Evolutionary conservation across 2,888 invertebrate genomes (phyloP).

Genomic region (Dinocampus coccinellae): DNA sequence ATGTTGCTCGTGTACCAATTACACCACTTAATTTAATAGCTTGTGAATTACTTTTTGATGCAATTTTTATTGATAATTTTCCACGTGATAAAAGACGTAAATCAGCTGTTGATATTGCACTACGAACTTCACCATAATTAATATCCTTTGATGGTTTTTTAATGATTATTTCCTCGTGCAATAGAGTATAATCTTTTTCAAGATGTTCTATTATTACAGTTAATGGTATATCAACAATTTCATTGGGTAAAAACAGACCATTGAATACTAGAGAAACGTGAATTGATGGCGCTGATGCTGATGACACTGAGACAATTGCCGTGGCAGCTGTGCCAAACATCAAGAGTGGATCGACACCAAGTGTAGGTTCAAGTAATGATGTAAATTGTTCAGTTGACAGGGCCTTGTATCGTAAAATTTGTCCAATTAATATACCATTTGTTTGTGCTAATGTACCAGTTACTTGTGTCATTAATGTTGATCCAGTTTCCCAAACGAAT

Average conservation of each 20-base stretch:
- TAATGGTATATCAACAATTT: slow-evolving; percentile 77
- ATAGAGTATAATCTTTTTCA: slow-evolving; percentile 80
- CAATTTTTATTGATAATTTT: slow-evolving; percentile 79
- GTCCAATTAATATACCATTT: slow-evolving; percentile 74
- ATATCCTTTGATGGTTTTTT: slow-evolving; percentile 82
- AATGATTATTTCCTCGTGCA: slow-evolving; percentile 78
- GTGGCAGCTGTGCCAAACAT: slow-evolving; percentile 84
- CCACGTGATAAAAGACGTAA: slow-evolving; percentile 83
- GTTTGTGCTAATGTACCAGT: slow-evolving; percentile 55
- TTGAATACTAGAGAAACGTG: slow-evolving; percentile 86
- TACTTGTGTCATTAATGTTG: slow-evolving; percentile 39
- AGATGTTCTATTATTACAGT: slow-evolving; percentile 78
- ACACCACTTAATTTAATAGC: slow-evolving; percentile 78
- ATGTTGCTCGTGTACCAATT: slow-evolving; percentile 81
- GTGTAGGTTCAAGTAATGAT: slow-evolving; percentile 78
- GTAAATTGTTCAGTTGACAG: slow-evolving; percentile 87
- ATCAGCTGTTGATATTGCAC: slow-evolving; percentile 82
- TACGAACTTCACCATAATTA: slow-evolving; percentile 83
- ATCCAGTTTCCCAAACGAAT: slow-evolving; percentile 76
- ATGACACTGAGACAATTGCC: slow-evolving; percentile 86
- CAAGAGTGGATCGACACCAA: slow-evolving; percentile 72
- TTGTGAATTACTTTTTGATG: slow-evolving; percentile 78
- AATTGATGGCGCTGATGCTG: slow-evolving; percentile 84
- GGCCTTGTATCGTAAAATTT: slow-evolving; percentile 81
- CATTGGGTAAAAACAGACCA: slow-evolving; percentile 79